A percentile compares a stretch with the other conserved stretches of the same genome.
Evolutionary conservation across 2,888 invertebrate species (phyloP).

Genomic region (Scotopteryx bipunctaria): DNA sequence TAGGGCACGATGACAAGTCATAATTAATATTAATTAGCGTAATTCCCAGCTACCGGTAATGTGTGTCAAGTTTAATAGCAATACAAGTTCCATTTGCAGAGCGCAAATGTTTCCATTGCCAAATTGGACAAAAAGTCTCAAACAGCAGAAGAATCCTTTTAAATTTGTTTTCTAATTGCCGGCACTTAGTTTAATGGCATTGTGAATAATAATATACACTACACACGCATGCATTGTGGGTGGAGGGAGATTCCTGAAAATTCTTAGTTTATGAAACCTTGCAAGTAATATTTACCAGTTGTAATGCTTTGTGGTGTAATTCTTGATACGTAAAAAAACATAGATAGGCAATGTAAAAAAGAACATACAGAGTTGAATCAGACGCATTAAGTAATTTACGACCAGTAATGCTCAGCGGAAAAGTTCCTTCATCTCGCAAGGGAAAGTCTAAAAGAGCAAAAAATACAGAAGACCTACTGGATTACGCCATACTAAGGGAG

Average conservation of each 20-base stretch:
- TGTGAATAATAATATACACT: constrained; percentile 25
- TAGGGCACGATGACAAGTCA: constrained; percentile 42
- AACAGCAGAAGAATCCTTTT: constrained; percentile 26
- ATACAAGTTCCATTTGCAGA: constrained; percentile 19
- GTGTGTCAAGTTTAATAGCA: constrained; percentile 17
- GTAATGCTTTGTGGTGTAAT: too few relatives aligned
- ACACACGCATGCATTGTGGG: constrained; percentile 22
- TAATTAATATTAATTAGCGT: constrained; percentile 50
- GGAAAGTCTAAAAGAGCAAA: constrained; percentile 4
- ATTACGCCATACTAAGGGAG: constrained; percentile 12
- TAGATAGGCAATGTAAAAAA: too few relatives aligned
- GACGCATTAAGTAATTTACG: neutral
- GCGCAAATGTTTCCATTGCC: constrained; percentile 21
- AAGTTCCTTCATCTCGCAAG: neutral
- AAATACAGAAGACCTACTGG: constrained; percentile 3
- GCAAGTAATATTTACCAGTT: neutral
- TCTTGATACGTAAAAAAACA: too few relatives aligned
- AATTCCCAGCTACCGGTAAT: constrained; percentile 37
- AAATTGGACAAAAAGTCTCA: constrained; percentile 27
- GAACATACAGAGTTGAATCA: neutral
- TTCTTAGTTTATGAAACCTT: constrained; percentile 12
- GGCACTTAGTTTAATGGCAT: constrained; percentile 33
- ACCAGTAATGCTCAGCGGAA: neutral
- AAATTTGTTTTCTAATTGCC: constrained; percentile 30
- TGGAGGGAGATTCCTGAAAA: constrained; percentile 13